Base-by-base conservation (phyloP, 2,888 invertebrate genomes). In the Tridacna gigas region DNA sequence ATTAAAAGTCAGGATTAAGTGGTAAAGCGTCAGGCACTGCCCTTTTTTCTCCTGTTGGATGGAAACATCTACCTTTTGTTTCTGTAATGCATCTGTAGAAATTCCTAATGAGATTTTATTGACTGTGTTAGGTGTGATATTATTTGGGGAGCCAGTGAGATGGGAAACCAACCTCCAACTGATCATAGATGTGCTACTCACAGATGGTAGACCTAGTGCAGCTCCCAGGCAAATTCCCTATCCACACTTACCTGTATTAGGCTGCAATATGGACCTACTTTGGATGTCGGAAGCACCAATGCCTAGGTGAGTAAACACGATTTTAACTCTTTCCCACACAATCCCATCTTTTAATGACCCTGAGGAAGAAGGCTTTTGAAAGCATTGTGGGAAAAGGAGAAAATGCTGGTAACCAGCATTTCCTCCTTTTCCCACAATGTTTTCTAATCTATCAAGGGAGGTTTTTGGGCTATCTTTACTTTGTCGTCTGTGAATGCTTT, bases 151-250 rank as follows among this genome's bases (percentile, higher is more conserved):
- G 89, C 96, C 96, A 0, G 95, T 96, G 51, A 95, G 95, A 91
- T 97, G 96, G 96, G 96, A 97, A 94, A 96, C 96, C 0, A 95
- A 96, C n/a, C 94, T 96, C 48, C 96, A 97, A 93, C 92, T 96
- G 26, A 95, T 97, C 84, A 94, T 96, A 28, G 97, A 97, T 93
- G 95, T 96, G 60, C 92, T 97, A 45, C 93, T 96, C 93, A 96
- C 96, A 0, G 95, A 96, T 90, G 96, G 96, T 5, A 93, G 95
- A 89, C 96, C 96, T 0, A 93, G 93, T 61, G 79, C 82, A 51
- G 89, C 11, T 93, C 93, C 48, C n/a, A 89, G 90, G 71, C 92
- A 92, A 69, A 92, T 96, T 86, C 96, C 96, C 28, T 95, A 96
- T 92, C 96, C 96, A 5, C 96, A 97, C 93, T 95, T 97, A 86